Evolutionary conservation across 2,888 invertebrate genomes (phyloP).

Genomic region (Penaeus monodon): DNA sequence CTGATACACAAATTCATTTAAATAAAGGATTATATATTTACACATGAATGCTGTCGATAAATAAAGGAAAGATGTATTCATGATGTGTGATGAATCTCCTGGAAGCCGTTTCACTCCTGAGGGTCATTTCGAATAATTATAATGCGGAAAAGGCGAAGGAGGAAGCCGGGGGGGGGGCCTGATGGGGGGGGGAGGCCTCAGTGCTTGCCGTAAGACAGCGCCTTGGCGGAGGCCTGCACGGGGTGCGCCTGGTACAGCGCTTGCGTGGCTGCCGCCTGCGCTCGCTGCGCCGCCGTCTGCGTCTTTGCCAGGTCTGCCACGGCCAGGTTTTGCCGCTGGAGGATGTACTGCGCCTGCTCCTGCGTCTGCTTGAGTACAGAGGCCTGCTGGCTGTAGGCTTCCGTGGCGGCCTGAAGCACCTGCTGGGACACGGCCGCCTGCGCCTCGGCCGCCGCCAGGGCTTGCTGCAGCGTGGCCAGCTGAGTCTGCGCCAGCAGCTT

Average conservation of each 20-base stretch:
- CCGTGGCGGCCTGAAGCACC: slow-evolving; percentile 46
- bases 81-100: too few relatives aligned
- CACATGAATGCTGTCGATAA: too few relatives aligned
- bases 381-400: slow-evolving; percentile 42
- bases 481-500: slow-evolving; percentile 50
- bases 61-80: too few relatives aligned
- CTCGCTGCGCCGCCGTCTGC: slow-evolving; percentile 53
- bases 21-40: too few relatives aligned
- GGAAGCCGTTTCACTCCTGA: too few relatives aligned
- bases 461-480: slow-evolving; percentile 46
- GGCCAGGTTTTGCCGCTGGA: slow-evolving; percentile 47
- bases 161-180: not conserved
- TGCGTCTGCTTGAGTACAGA: slow-evolving; percentile 49
- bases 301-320: slow-evolving; percentile 51
- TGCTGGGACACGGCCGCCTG: slow-evolving; percentile 55
- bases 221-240: not conserved
- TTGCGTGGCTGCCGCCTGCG: slow-evolving; percentile 55
- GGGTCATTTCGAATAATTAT: too few relatives aligned
- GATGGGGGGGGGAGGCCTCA: not conserved
- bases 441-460: slow-evolving; percentile 52
- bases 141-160: not conserved
- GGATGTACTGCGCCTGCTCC: slow-evolving; percentile 25
- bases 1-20: too few relatives aligned
- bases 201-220: not conserved
- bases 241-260: slow-evolving; percentile 54